A percentile compares a stretch with the other conserved stretches of the same genome.
Evolutionary conservation across 2,888 invertebrate species (phyloP).

Genomic region (Spodoptera exigua): DNA sequence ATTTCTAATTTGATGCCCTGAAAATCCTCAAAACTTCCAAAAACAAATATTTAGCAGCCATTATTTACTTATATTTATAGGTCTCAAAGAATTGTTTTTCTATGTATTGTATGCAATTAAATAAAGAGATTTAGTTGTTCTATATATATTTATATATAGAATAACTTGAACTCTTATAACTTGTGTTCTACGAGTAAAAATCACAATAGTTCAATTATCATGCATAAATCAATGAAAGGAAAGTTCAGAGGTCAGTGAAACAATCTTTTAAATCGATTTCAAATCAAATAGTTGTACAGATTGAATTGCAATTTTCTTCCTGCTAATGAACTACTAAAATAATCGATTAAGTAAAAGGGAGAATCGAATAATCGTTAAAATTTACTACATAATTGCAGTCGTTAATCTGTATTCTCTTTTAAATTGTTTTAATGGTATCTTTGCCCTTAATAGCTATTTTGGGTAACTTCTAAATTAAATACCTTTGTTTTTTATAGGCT

Average conservation of each 20-base stretch:
- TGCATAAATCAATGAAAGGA: slow-evolving; percentile 59
- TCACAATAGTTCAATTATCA: slow-evolving; percentile 57
- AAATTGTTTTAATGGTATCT: slow-evolving; percentile 46
- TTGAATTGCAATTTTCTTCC: slow-evolving; percentile 41
- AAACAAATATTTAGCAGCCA: too few relatives aligned
- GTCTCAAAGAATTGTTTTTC: too few relatives aligned
- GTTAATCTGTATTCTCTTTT: slow-evolving; percentile 34
- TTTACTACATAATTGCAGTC: slow-evolving; percentile 39
- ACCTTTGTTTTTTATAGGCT: slow-evolving; percentile 23
- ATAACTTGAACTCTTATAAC: slow-evolving; percentile 30
- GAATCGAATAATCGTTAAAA: slow-evolving; percentile 50
- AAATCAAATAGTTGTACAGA: slow-evolving; percentile 47
- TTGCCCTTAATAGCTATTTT: slow-evolving; percentile 41
- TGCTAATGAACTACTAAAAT: slow-evolving; percentile 38
- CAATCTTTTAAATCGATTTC: slow-evolving; percentile 62
- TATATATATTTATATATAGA: too few relatives aligned
- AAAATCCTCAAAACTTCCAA: too few relatives aligned
- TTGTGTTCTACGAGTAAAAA: slow-evolving; percentile 35
- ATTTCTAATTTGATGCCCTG: too few relatives aligned
- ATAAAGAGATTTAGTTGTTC: slow-evolving; percentile 16
- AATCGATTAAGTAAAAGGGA: slow-evolving; percentile 47
- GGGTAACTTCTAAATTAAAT: slow-evolving; percentile 21
- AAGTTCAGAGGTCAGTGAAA: slow-evolving; percentile 67
- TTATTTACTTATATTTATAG: too few relatives aligned
- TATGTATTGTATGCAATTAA: neutral